phyloP scores from a whole-genome alignment of 2,113 vertebrate species.

The Protobothrops flavoviridis region DNA sequence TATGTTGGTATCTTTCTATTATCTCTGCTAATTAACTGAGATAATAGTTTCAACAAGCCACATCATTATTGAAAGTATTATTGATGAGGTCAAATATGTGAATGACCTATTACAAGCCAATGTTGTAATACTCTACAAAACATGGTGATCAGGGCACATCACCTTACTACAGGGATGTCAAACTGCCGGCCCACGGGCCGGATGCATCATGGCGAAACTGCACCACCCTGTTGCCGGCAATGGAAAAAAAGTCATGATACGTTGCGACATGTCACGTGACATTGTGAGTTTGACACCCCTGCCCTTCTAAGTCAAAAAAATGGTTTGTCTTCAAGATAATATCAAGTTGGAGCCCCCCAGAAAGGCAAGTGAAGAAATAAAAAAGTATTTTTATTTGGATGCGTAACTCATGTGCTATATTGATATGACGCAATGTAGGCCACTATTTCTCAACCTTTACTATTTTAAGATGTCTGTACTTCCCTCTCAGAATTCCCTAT shows the following conservation, averaged over 20 bases:
- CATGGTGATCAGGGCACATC: not conserved
- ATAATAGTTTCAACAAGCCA: not conserved
- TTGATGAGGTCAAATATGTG: not conserved
- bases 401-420: not conserved
- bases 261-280: no score
- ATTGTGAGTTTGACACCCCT: no score
- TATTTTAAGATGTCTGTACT: not conserved
- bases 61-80: not conserved
- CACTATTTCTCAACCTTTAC: not conserved
- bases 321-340: not conserved
- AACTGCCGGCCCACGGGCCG: no score
- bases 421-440: not conserved
- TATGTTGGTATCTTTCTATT: not conserved
- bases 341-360: not conserved
- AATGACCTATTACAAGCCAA: not conserved
- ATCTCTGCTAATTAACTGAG: not conserved
- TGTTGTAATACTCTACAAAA: not conserved
- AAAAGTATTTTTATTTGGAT: not conserved
- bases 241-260: no score
- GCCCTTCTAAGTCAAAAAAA: not conserved
- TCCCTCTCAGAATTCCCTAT: not conserved
- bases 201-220: no score
- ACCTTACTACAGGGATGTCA: not conserved
- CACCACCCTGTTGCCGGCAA: no score
- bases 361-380: not conserved